Conservation (phyloP, 1,140 invertebrate species). For the Panagrolaimus sp. region DNA sequence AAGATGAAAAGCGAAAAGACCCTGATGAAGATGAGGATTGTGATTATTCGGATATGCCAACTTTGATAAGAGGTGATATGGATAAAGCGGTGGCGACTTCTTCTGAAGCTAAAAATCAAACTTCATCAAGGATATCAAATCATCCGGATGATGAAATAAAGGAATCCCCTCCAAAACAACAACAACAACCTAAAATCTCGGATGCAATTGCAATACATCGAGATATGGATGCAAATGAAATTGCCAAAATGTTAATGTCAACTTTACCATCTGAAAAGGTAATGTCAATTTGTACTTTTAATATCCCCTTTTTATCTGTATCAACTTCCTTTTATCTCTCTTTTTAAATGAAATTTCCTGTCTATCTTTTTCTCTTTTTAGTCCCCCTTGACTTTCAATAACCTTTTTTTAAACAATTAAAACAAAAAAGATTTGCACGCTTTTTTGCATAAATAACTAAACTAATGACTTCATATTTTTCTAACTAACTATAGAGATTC, state of each 20-base stretch:
- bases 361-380: too few relatives aligned
- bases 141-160: neutral
- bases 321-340: too few relatives aligned
- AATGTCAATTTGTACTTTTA: neutral
- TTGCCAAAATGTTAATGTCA: slow-evolving; percentile 7
- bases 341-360: too few relatives aligned
- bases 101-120: neutral
- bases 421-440: too few relatives aligned
- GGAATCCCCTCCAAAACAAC: neutral
- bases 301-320: too few relatives aligned
- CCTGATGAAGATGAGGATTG: neutral
- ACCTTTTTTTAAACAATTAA: too few relatives aligned
- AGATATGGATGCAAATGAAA: neutral
- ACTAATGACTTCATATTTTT: too few relatives aligned
- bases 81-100: neutral
- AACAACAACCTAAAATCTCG: neutral
- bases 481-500: too few relatives aligned
- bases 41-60: slow-evolving; percentile 49
- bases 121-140: neutral
- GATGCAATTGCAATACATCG: slow-evolving; percentile 7
- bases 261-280: slow-evolving; percentile 1
- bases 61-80: slow-evolving; percentile 32
- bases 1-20: too few relatives aligned
- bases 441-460: too few relatives aligned
- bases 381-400: too few relatives aligned